phyloP scores from a whole-genome alignment of 2,797 vertebrate genomes.

The Melanotaenia parkinsoni region DNA sequence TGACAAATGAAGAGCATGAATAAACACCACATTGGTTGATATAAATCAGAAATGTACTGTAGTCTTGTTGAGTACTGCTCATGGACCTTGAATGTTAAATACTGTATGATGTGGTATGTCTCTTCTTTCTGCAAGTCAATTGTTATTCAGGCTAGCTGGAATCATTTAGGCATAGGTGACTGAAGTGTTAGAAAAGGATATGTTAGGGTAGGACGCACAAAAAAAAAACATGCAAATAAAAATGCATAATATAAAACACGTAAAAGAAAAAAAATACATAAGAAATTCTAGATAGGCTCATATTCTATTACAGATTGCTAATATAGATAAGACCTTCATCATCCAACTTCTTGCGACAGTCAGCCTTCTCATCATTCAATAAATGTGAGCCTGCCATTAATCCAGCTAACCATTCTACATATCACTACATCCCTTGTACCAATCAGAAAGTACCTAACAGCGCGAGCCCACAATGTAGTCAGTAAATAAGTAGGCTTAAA shows the following conservation, averaged over 20 bases:
- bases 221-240: not conserved
- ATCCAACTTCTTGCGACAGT: slow-evolving; percentile 11
- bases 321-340: slow-evolving; percentile 9
- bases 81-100: slow-evolving; percentile 22
- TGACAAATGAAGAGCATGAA: slow-evolving; percentile 20
- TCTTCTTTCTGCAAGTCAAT: slow-evolving; percentile 2
- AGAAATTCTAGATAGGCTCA: not conserved
- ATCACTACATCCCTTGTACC: slow-evolving; percentile 8
- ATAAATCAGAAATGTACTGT: not conserved
- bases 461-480: slow-evolving; percentile 6
- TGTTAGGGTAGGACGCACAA: not conserved
- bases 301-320: not conserved
- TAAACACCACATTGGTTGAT: not conserved
- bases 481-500: slow-evolving; percentile 37
- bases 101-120: not conserved
- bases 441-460: not conserved
- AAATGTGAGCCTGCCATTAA: slow-evolving; percentile 21
- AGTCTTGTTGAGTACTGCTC: not conserved
- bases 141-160: not conserved
- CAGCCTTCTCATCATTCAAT: slow-evolving; percentile 11
- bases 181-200: not conserved
- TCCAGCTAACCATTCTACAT: slow-evolving; percentile 7
- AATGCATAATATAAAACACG: not conserved
- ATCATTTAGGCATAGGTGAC: not conserved
- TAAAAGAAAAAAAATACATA: not conserved